Base-by-base conservation (phyloP, 2,888 invertebrate species). In the Tenthredo mesomela region DNA sequence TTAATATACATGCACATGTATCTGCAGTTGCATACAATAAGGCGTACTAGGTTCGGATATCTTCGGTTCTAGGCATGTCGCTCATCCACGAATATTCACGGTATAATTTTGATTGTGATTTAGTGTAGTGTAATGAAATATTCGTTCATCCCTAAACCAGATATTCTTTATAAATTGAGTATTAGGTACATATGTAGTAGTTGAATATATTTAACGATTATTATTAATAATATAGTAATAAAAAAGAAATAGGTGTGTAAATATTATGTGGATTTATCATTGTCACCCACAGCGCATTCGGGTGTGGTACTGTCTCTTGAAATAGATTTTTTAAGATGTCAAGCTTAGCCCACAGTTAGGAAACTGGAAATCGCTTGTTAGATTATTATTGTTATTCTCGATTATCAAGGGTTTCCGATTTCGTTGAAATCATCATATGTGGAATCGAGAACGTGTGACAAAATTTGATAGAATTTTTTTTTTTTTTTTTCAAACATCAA, bases 201-300 rank as follows among this genome's bases (percentile, higher is more conserved):
- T 29, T 2, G 29, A 29, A n/a, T n/a, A n/a, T n/a, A 47, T 43
- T 37, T 21, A 71, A 40, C n/a, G 33, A 40, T 40, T 71, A 71
- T 40, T 71, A 71, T 47, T 25, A 43, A 21, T 73, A 73, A 4
- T 6, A 25, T 40, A 12, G 10, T n/a, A 21, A 77, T 77, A 29
- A 10, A 10, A 47, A 10, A 47, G n/a, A 29, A n/a, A 54, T 29
- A 29, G 0, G 33, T 15, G 6, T 33, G 9, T 3, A 77, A 1
- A 54, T 54, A 77, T 75, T 4, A 21, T 1, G 25, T 75, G 25
- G 9, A 7, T 75, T 47, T 12, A 1, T 89, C 89, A 89, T 88
- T 88, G 87, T 88, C 88, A 73, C 4, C 82, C 82, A 78, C 65
- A 83, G 43, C 61, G 71, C 71, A 25, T 29, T 54, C 67, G 67